Percentiles rank a stretch among this genome's conserved stretches.
Evolutionary conservation across 2,888 invertebrate genomes (phyloP).

Genomic region (Meteorus colon): DNA sequence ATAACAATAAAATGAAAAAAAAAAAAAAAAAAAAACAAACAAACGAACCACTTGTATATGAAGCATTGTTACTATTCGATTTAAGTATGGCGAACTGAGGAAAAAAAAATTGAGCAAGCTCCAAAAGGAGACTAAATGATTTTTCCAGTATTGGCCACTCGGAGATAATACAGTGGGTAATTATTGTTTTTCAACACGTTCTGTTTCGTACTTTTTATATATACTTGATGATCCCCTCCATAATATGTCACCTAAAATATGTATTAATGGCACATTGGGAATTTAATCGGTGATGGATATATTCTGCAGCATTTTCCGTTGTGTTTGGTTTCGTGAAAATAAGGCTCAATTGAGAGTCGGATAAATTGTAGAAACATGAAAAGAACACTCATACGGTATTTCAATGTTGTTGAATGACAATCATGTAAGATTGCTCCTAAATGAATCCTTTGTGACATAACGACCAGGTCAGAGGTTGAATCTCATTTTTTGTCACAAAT

Average conservation of each 20-base stretch:
- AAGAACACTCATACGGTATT: not conserved
- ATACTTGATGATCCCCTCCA: not conserved
- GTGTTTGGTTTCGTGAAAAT: not conserved
- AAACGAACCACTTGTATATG: constrained; percentile 13
- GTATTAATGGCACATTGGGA: not conserved
- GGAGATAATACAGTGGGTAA: not conserved
- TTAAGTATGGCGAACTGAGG: not conserved
- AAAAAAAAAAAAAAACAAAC: no score
- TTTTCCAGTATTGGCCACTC: not conserved
- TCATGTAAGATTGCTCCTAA: constrained; percentile 21
- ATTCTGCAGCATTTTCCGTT: not conserved
- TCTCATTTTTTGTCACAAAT: constrained; percentile 36
- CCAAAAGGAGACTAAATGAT: not conserved
- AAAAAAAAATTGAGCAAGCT: not conserved
- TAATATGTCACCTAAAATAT: not conserved
- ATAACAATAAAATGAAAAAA: not conserved
- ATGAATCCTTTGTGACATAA: constrained; percentile 50
- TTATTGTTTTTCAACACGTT: not conserved
- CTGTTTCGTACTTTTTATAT: constrained; percentile 8
- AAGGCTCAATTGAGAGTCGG: not conserved
- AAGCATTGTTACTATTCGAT: constrained; percentile 14
- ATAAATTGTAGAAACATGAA: constrained; percentile 33
- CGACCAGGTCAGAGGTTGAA: constrained; percentile 31
- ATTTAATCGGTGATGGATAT: not conserved
- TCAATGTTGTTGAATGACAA: not conserved